Percentiles rank a stretch among this genome's conserved stretches.
phyloP scores from a whole-genome alignment of 2,888 invertebrate genomes.

The Gymnoscelis rufifasciata region DNA sequence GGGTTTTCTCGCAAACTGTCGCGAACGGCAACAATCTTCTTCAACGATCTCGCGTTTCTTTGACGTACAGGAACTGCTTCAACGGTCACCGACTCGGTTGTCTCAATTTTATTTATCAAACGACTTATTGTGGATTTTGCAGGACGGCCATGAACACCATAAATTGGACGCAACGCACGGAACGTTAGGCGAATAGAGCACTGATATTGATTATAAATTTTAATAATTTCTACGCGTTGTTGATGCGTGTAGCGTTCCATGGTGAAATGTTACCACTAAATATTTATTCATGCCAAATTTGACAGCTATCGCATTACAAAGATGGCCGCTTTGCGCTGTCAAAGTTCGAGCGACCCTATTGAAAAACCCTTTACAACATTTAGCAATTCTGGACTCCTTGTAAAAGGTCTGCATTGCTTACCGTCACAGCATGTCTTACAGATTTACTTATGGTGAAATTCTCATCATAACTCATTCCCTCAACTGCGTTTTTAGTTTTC shows the following conservation, averaged over 20 bases:
- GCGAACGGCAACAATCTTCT: too few species aligned
- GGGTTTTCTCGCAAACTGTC: too few species aligned
- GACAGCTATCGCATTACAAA: conserved; percentile 7
- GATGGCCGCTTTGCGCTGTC: conserved; percentile 5
- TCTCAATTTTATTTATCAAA: conserved; percentile 1
- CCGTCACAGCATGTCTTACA: too few species aligned
- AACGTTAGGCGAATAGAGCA: conserved; percentile 13
- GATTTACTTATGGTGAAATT: too few species aligned
- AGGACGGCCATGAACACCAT: conserved; percentile 2
- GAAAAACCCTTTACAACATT: conserved; percentile 11
- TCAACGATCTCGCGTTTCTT: too few species aligned
- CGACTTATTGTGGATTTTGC: neutral
- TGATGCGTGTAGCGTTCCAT: too few species aligned
- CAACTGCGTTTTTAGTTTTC: too few species aligned
- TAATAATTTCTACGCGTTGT: conserved; percentile 5
- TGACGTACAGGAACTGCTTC: neutral
- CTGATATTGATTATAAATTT: conserved; percentile 10
- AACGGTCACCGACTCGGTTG: neutral
- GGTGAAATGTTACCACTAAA: conserved; percentile 4
- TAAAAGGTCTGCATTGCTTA: too few species aligned
- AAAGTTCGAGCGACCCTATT: conserved; percentile 3
- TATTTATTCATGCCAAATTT: conserved; percentile 3
- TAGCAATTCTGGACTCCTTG: too few species aligned
- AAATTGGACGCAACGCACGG: conserved; percentile 11
- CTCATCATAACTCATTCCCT: too few species aligned